Evolutionary conservation across 2,797 vertebrate genomes (phyloP).

Genomic region (Valencia hispanica): DNA sequence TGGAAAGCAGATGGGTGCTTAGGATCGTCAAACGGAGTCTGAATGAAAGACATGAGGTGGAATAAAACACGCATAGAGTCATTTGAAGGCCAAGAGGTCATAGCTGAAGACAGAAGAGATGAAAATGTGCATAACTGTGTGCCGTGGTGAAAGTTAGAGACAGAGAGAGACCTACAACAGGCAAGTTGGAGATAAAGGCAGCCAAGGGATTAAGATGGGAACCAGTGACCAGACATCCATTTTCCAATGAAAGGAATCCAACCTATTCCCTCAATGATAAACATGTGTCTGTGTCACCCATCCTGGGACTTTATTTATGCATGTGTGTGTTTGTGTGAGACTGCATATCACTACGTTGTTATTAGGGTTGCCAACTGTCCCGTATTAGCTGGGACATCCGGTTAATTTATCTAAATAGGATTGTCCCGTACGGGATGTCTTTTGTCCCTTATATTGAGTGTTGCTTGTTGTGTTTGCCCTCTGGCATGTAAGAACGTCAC

Average conservation of each 20-base stretch:
- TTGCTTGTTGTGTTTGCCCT: too few species aligned
- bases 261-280: conserved; percentile 89
- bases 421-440: too few species aligned
- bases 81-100: conserved; percentile 45
- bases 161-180: conserved; percentile 17
- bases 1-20: conserved; percentile 76
- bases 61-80: conserved; percentile 49
- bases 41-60: conserved; percentile 34
- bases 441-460: too few species aligned
- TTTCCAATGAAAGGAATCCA: conserved; percentile 86
- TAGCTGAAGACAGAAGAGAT: conserved; percentile 28
- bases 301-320: conserved; percentile 35
- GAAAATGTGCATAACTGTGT: conserved; percentile 23
- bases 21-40: conserved; percentile 38
- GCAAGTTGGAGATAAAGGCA: conserved; percentile 55
- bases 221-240: conserved; percentile 85
- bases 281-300: conserved; percentile 87
- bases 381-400: too few species aligned
- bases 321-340: conserved; percentile 19
- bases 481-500: too few species aligned
- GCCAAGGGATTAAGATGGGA: conserved; percentile 68
- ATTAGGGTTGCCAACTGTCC: too few species aligned
- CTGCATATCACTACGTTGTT: conserved; percentile 17
- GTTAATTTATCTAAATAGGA: too few species aligned
- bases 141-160: conserved; percentile 31